Evolutionary conservation across 2,113 vertebrate species (phyloP), one percentile per base, ranked within the genome.

Genomic region (Sciurus niger): DNA sequence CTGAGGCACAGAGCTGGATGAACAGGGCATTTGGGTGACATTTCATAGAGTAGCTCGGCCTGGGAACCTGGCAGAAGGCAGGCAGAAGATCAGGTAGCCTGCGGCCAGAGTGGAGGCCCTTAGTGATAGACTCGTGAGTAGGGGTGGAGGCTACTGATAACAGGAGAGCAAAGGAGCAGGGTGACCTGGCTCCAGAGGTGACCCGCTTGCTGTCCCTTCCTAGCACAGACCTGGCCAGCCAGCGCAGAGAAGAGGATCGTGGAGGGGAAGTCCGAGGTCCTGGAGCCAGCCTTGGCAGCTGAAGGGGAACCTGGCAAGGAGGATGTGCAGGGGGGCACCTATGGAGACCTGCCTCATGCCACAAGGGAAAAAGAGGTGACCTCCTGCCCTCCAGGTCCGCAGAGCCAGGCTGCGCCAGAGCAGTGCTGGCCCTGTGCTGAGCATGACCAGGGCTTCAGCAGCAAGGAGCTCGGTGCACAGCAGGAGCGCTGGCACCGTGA

Each of bases 361-460:
- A 43, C 73, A 40, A 63, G 34, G 6, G 90, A 90, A 17, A 60
- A n/a, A 18, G 80, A 86, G 51, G 37, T 51, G 46, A 8, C 63
- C 22, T 37, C 58, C 48, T 25, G 74, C 16, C 48, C 84, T 46
- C 37, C 4, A 25, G 58, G 65, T 14, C n/a, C 68, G 8, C 72
- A 24, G 72, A 79, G 28, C 46, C 73, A n/a, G 40, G 58, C 73
- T 13, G 30, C 32, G 46, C 40, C 84, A 6, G 40, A 65, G 5
- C 60, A 2, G 0, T 96, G 96, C 1, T 97, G 96, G 30, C 95
- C 98, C 65, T 99, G 99, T 37, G 65, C 97, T 30, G 98, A 98
- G 96, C 98, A 98, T 14, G 98, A 98, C 53, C 98, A 99, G 82
- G 98, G 96, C 96, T 99, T 99, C 28, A 98, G 98, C 94, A 97